A percentile compares a stretch with the other conserved stretches of the same genome.
These are phyloP conservation scores for Lytechinus pictus DNA, from an alignment of 35 echinoderm and acorn worm genomes.

Conservation along the genomic window DNA sequence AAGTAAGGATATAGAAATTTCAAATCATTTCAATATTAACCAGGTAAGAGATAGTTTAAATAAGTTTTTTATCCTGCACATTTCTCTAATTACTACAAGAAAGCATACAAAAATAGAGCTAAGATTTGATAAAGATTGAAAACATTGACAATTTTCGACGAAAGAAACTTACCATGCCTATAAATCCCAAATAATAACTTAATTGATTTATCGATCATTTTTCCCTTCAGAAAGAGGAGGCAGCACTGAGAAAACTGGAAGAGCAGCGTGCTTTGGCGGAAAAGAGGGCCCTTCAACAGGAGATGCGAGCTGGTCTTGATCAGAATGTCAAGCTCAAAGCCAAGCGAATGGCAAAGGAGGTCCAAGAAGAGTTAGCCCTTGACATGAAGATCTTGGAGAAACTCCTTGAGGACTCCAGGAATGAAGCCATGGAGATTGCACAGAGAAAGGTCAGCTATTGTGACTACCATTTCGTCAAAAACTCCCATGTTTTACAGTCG, in stretches of 20 bases:
- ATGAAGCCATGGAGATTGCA: constrained; percentile 89
- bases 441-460: constrained; percentile 85
- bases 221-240: constrained; percentile 77
- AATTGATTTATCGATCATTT: neutral
- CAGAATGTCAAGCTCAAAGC: constrained; percentile 77
- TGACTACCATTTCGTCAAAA: too few relatives aligned
- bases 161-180: too few relatives aligned
- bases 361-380: constrained; percentile 91
- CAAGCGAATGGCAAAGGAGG: constrained; percentile 80
- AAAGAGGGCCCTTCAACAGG: constrained; percentile 74
- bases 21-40: too few relatives aligned
- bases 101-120: too few relatives aligned
- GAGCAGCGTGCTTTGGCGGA: constrained; percentile 83
- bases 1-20: too few relatives aligned
- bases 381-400: constrained; percentile 99
- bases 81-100: too few relatives aligned
- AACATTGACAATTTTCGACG: too few relatives aligned
- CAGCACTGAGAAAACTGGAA: constrained; percentile 82
- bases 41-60: too few relatives aligned
- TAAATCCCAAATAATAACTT: too few relatives aligned
- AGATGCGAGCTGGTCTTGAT: constrained; percentile 73
- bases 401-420: constrained; percentile 85
- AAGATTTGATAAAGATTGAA: too few relatives aligned
- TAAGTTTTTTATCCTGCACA: too few relatives aligned
- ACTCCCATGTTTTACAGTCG: too few relatives aligned